Evolutionary conservation across 2,797 vertebrate species (phyloP).

Genomic region (Schizopygopsis pylzovi): DNA sequence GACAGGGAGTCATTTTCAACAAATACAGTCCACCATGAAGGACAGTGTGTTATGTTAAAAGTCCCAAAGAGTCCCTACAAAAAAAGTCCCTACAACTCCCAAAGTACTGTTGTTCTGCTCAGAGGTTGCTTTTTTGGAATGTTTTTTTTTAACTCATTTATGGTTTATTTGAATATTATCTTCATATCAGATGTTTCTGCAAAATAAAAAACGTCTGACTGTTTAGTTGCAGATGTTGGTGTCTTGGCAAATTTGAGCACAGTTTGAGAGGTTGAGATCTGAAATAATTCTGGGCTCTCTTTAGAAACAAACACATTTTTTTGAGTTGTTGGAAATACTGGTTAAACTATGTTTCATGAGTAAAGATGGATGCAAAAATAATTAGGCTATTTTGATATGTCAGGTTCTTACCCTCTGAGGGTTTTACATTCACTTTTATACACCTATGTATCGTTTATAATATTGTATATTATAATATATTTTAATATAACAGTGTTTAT

Average conservation of each 20-base stretch:
- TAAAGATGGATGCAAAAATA: background rate
- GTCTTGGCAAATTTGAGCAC: background rate
- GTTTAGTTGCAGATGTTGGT: background rate
- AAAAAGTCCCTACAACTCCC: background rate
- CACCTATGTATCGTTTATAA: no score
- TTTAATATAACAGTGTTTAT: no score
- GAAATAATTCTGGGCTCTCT: background rate
- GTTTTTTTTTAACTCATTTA: background rate
- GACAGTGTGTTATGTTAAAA: background rate
- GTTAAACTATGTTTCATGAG: background rate
- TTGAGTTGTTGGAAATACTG: background rate
- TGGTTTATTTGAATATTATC: background rate
- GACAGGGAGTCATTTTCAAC: constrained; percentile 2
- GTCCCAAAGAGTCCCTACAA: no score
- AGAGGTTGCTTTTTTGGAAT: background rate
- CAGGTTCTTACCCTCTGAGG: no score
- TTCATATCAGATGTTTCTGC: background rate
- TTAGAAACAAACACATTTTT: background rate
- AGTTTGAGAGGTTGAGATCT: background rate
- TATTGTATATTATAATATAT: no score
- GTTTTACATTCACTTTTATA: no score
- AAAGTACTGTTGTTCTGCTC: background rate
- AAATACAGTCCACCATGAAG: constrained; percentile 8
- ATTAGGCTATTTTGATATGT: no score
- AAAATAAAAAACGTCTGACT: no score